Conservation (phyloP, 64 coral and sea anemone species). For the Porites lutea region DNA sequence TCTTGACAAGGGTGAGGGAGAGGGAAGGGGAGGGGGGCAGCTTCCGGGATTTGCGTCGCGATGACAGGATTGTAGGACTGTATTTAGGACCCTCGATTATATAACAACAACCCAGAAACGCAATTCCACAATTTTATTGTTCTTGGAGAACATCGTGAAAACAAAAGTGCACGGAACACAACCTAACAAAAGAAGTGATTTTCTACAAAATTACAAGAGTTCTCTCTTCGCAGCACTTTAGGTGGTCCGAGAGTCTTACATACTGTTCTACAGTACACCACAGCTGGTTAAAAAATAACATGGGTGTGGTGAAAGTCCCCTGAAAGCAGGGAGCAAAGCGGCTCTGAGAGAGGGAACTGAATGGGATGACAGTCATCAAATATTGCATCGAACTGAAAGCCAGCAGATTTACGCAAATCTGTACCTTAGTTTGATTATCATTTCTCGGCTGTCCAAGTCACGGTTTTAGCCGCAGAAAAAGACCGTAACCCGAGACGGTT, state of each 20-base stretch:
- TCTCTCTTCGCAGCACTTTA: not conserved
- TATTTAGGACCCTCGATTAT: no score
- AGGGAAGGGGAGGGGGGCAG: no score
- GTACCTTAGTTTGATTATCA: no score
- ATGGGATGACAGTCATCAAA: not conserved
- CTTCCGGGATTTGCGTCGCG: no score
- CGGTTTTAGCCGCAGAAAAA: no score
- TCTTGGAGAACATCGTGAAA: conserved; percentile 32
- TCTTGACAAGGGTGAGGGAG: no score
- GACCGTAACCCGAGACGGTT: no score
- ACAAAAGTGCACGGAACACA: not conserved
- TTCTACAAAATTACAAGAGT: conserved; percentile 36
- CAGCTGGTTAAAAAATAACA: not conserved
- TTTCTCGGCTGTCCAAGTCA: no score
- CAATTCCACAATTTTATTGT: conserved; percentile 52
- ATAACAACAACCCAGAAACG: not conserved
- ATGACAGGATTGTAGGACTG: no score
- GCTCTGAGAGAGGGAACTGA: not conserved
- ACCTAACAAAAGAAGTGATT: conserved; percentile 17
- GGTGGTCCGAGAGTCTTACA: not conserved
- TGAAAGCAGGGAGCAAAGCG: no score
- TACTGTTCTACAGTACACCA: conserved; percentile 40
- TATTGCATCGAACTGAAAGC: no score
- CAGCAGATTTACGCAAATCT: no score
- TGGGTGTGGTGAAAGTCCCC: not conserved